Evolutionary conservation across 2,113 vertebrate species (phyloP).

Genomic region (Oenanthe melanoleuca): DNA sequence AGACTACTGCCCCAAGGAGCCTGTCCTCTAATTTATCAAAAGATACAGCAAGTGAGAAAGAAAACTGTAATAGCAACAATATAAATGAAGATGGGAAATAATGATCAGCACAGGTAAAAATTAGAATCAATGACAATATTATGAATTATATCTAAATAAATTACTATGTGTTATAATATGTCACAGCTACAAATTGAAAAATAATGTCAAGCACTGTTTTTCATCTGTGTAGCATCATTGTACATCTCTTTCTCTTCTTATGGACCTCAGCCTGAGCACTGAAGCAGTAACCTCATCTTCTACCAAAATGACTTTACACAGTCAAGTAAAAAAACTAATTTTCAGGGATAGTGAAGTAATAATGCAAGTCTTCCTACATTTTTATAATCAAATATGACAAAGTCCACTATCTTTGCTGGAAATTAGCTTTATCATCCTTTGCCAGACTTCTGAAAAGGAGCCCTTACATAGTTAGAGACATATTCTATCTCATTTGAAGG

Average conservation of each 20-base stretch:
- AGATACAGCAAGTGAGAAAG: not conserved
- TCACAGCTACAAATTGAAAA: slow-evolving; percentile 4
- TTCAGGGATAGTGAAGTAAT: slow-evolving; percentile 44
- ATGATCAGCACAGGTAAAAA: not conserved
- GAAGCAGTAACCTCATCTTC: slow-evolving; percentile 56
- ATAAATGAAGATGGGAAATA: not conserved
- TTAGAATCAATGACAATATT: not conserved
- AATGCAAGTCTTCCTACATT: slow-evolving; percentile 11
- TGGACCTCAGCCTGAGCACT: slow-evolving; percentile 26
- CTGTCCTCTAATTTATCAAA: not conserved
- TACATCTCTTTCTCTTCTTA: not conserved
- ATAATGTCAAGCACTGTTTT: slow-evolving; percentile 6
- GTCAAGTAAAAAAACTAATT: slow-evolving; percentile 59
- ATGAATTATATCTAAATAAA: not conserved
- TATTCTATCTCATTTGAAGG: not conserved
- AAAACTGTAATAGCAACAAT: not conserved
- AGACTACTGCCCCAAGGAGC: not conserved
- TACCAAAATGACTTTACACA: slow-evolving; percentile 58
- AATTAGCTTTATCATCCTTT: slow-evolving; percentile 2
- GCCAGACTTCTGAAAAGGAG: not conserved
- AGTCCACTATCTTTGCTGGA: slow-evolving; percentile 16
- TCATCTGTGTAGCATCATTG: not conserved
- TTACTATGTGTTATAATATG: not conserved
- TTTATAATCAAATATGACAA: slow-evolving; percentile 29
- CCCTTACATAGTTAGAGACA: not conserved